These are phyloP conservation scores for Sarcophaga subvicina DNA, from an alignment of 2,888 invertebrate genomes.

Conservation along the genomic window DNA sequence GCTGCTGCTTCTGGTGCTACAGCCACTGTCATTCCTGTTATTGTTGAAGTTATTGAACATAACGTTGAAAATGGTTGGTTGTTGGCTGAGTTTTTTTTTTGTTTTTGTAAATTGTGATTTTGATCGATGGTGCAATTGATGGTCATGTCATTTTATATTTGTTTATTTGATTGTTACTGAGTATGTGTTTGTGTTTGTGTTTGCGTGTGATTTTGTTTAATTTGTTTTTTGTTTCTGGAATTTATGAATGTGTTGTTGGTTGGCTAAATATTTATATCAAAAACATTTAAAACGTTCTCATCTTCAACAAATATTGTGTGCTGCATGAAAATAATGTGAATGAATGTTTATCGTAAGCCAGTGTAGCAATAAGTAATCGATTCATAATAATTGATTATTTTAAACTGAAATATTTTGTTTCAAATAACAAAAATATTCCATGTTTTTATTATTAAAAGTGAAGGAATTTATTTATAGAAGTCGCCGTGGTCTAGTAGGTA, in stretches of 20 bases:
- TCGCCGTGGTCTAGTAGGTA: too few species aligned
- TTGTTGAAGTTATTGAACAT: constrained; percentile 17
- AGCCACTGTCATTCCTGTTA: background rate
- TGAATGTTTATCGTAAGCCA: too few species aligned
- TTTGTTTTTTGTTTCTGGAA: constrained; percentile 38
- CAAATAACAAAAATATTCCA: too few species aligned
- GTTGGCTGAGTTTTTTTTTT: constrained; percentile 19
- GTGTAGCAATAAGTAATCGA: too few species aligned
- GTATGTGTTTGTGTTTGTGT: background rate
- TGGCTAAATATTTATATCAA: too few species aligned
- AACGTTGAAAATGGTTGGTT: constrained; percentile 20
- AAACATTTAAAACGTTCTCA: too few species aligned
- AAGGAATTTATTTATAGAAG: too few species aligned
- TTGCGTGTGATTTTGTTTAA: background rate
- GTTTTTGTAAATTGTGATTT: constrained; percentile 44
- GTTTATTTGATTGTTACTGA: constrained; percentile 3
- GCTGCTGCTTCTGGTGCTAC: background rate
- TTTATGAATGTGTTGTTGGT: constrained; percentile 54
- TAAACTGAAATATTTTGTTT: too few species aligned
- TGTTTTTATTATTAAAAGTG: too few species aligned
- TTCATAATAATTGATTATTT: too few species aligned
- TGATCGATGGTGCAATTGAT: constrained; percentile 67
- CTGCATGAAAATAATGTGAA: too few species aligned
- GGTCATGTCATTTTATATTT: constrained; percentile 47
- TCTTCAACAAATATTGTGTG: too few species aligned